Evolutionary conservation across 2,888 invertebrate genomes (phyloP).

Genomic region (Pemphredon lugubris): DNA sequence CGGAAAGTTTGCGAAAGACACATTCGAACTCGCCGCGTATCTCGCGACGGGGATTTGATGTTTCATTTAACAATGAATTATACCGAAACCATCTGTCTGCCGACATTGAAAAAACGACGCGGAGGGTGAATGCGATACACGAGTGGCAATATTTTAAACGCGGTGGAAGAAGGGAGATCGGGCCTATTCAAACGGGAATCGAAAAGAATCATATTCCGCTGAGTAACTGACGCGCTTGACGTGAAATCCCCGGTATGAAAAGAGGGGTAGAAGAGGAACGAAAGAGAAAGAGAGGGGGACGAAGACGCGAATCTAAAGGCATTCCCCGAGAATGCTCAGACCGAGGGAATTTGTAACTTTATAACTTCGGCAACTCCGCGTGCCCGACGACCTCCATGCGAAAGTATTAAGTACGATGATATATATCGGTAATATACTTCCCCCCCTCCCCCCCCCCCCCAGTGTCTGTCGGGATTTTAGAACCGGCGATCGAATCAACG

Average conservation of each 20-base stretch:
- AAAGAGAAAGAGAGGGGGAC: background rate
- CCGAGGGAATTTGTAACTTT: slow-evolving; percentile 61
- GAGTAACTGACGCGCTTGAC: background rate
- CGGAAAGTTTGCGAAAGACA: background rate
- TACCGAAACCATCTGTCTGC: too few relatives aligned
- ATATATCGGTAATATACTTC: slow-evolving; percentile 53
- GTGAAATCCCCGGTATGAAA: background rate
- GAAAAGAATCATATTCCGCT: slow-evolving; percentile 32
- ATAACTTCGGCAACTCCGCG: slow-evolving; percentile 50
- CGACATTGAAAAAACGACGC: slow-evolving; percentile 46
- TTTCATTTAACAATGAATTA: too few relatives aligned
- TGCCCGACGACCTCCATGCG: slow-evolving; percentile 29
- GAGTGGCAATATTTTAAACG: slow-evolving; percentile 35
- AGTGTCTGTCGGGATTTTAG: slow-evolving; percentile 51
- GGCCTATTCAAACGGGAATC: background rate
- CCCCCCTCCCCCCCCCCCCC: too few relatives aligned
- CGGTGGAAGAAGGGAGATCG: background rate
- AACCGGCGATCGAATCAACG: slow-evolving; percentile 52
- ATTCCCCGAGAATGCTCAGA: slow-evolving; percentile 38
- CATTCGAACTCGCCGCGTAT: too few relatives aligned
- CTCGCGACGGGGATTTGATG: too few relatives aligned
- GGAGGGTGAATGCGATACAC: slow-evolving; percentile 21
- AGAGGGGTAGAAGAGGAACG: background rate
- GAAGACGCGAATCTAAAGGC: slow-evolving; percentile 22
- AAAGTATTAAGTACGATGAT: slow-evolving; percentile 60